Evolutionary conservation across 2,888 invertebrate genomes (phyloP).

Genomic region (Incurvaria masculella): DNA sequence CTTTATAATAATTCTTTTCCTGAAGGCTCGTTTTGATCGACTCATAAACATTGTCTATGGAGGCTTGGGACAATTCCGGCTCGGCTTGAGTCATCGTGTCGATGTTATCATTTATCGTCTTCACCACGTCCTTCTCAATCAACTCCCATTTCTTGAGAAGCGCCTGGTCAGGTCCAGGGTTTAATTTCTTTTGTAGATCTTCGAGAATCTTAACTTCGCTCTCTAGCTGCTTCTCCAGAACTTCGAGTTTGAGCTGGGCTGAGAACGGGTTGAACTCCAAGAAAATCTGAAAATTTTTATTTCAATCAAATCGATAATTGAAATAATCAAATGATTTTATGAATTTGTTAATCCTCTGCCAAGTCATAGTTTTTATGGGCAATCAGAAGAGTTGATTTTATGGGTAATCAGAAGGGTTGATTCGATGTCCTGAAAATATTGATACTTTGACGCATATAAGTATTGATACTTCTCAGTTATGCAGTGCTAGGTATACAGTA

Average conservation of each 20-base stretch:
- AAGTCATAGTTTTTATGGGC: no score
- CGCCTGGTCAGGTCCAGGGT: constrained; percentile 37
- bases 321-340: no score
- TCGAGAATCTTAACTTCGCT: constrained; percentile 61
- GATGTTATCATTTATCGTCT: constrained; percentile 47
- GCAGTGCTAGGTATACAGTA: no score
- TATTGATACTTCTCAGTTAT: no score
- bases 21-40: constrained; percentile 40
- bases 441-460: no score
- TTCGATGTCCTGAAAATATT: no score
- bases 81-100: constrained; percentile 46
- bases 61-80: constrained; percentile 40
- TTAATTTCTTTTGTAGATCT: constrained; percentile 52
- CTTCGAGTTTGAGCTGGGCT: constrained; percentile 60
- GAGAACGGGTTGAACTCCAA: constrained; percentile 84
- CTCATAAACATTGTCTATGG: constrained; percentile 41
- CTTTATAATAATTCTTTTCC: constrained; percentile 50
- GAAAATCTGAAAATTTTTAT: constrained; percentile 63
- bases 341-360: no score
- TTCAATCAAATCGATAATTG: no score
- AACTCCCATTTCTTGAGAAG: constrained; percentile 50
- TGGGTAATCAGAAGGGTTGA: no score
- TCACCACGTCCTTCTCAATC: constrained; percentile 49
- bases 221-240: constrained; percentile 58
- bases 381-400: no score